A percentile compares a stretch with the other conserved stretches of the same genome.
Conservation (phyloP, 2,888 invertebrate genomes). For the Agapetus fuscipes region DNA sequence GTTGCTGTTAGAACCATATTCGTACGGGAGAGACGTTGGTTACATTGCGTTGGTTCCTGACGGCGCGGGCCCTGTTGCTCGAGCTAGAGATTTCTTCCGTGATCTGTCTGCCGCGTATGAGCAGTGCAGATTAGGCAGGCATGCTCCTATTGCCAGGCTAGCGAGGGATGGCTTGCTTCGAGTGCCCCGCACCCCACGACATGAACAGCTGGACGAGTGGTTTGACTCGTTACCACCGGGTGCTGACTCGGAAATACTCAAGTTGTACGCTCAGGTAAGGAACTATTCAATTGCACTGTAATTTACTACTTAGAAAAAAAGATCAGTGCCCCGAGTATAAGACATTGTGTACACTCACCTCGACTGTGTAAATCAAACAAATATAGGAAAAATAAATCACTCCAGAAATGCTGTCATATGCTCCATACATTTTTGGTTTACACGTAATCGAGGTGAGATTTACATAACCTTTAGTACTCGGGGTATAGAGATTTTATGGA, state of each 20-base stretch:
- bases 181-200: constrained; percentile 29
- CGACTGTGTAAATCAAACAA: too few relatives aligned
- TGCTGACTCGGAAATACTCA: constrained; percentile 71
- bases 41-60: constrained; percentile 94
- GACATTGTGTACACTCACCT: too few relatives aligned
- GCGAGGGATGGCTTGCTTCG: constrained; percentile 81
- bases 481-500: too few relatives aligned
- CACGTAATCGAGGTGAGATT: too few relatives aligned
- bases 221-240: constrained; percentile 74
- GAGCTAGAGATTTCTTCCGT: constrained; percentile 80
- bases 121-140: constrained; percentile 86
- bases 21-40: constrained; percentile 88
- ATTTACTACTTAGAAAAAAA: constrained; percentile 27
- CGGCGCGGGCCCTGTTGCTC: constrained; percentile 68
- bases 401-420: too few relatives aligned
- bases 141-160: constrained; percentile 78
- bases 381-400: too few relatives aligned
- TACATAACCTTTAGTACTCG: too few relatives aligned
- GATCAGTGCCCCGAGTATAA: background rate
- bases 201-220: constrained; percentile 77
- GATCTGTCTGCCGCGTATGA: constrained; percentile 92
- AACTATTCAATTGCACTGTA: too few relatives aligned
- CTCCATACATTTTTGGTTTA: too few relatives aligned
- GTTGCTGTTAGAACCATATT: constrained; percentile 92
- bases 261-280: constrained; percentile 70